Percentiles rank a stretch among this genome's conserved stretches.
Conservation (phyloP, 2,888 invertebrate genomes). For the Poecilobothrus nobilitatus region DNA sequence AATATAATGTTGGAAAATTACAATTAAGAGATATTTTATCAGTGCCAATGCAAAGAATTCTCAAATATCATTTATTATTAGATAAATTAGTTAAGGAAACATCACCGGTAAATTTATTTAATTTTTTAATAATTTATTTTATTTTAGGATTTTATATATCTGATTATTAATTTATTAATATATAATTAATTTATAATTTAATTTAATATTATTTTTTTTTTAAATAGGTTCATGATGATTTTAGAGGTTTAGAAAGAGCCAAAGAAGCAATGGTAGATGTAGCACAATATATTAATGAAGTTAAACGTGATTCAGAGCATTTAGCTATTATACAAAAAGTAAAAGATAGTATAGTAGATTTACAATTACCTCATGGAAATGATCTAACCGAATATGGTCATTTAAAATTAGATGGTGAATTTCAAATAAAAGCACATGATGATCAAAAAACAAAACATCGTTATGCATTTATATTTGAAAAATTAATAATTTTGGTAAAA, state of each 20-base stretch:
- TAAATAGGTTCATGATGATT: constrained; percentile 71
- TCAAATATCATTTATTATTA: constrained; percentile 91
- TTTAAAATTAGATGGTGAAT: constrained; percentile 85
- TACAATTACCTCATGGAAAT: constrained; percentile 70
- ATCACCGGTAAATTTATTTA: constrained; percentile 54
- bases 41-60: constrained; percentile 96
- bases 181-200: neutral
- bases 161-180: too few species aligned
- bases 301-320: constrained; percentile 92
- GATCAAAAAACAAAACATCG: constrained; percentile 77
- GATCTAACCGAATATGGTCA: constrained; percentile 84
- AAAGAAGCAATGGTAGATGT: constrained; percentile 95
- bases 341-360: constrained; percentile 76
- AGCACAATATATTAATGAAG: constrained; percentile 95
- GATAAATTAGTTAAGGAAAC: constrained; percentile 84
- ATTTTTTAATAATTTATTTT: neutral
- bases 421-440: constrained; percentile 82
- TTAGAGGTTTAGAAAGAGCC: constrained; percentile 71
- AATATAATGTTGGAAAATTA: constrained; percentile 90
- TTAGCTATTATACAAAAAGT: constrained; percentile 83
- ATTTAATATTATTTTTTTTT: constrained; percentile 15
- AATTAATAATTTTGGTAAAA: constrained; percentile 67
- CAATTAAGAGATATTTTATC: constrained; percentile 90
- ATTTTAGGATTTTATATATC: too few species aligned
- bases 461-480: constrained; percentile 96